Conservation (phyloP, 2,113 vertebrate genomes). For the Phrynosoma platyrhinos region DNA sequence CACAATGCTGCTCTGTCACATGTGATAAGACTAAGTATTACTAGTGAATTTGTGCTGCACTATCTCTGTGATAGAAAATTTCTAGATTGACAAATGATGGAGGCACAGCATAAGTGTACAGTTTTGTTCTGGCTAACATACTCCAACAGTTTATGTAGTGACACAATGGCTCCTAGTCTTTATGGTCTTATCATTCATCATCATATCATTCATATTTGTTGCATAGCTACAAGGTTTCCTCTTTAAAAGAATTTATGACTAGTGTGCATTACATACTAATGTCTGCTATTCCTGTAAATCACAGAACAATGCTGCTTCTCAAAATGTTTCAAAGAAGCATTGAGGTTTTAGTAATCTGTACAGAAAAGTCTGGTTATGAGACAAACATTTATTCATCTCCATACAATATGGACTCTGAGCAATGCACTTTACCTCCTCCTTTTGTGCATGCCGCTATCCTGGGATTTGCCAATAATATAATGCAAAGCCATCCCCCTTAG, state of each 20-base stretch:
- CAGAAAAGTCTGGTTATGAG: no score
- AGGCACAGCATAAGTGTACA: no score
- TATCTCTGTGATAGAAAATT: not conserved
- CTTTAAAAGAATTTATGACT: no score
- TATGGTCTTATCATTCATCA: not conserved
- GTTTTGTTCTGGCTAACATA: not conserved
- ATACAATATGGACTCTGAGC: no score
- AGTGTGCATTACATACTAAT: no score
- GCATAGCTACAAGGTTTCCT: not conserved
- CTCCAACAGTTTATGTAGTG: not conserved
- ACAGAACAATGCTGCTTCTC: no score
- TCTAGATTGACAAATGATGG: not conserved
- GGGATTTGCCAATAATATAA: not conserved
- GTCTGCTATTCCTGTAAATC: no score
- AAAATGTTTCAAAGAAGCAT: no score
- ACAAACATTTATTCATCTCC: no score
- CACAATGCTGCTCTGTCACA: not conserved
- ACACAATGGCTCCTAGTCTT: not conserved
- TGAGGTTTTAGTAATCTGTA: no score
- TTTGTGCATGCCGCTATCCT: not conserved
- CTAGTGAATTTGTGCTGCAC: not conserved
- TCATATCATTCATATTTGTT: rapidly evolving
- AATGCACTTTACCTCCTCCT: not conserved
- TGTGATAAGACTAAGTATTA: not conserved
- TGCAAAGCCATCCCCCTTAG: not conserved